These are phyloP conservation scores for Dexiosoma caninum DNA, from an alignment of 2,888 invertebrate species.

Conservation along the genomic window DNA sequence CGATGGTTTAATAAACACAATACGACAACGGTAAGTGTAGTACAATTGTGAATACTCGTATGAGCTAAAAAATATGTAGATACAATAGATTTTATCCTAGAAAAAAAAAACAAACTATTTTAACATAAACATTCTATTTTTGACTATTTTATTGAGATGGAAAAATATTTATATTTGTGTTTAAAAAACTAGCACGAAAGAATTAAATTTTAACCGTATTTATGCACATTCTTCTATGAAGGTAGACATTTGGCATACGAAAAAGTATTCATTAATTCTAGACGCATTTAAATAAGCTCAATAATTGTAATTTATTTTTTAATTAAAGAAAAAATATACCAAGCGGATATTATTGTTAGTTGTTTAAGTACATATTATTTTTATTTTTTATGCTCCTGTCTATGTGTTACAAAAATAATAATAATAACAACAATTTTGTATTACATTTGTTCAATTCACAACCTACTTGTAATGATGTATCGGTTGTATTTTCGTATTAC, in stretches of 20 bases:
- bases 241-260: constrained; percentile 6
- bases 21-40: constrained; percentile 18
- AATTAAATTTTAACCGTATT: not conserved
- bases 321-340: not conserved
- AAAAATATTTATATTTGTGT: constrained; percentile 26
- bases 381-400: constrained; percentile 3
- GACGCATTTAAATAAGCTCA: constrained; percentile 41
- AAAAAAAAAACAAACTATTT: constrained; percentile 33
- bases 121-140: constrained; percentile 40
- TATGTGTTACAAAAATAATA: too few relatives aligned
- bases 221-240: constrained; percentile 31
- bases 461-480: too few relatives aligned
- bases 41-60: not conserved
- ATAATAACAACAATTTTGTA: not conserved
- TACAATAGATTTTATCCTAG: constrained; percentile 51
- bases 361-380: too few relatives aligned
- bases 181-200: not conserved
- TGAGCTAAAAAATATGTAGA: constrained; percentile 48
- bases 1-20: constrained; percentile 1
- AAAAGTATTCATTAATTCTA: constrained; percentile 43
- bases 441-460: too few relatives aligned
- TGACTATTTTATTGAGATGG: constrained; percentile 27
- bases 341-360: not conserved
- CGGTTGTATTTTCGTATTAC: too few relatives aligned
- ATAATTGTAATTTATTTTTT: constrained; percentile 29